Base-by-base conservation (phyloP, 1,140 invertebrate genomes). In the Popillia japonica region DNA sequence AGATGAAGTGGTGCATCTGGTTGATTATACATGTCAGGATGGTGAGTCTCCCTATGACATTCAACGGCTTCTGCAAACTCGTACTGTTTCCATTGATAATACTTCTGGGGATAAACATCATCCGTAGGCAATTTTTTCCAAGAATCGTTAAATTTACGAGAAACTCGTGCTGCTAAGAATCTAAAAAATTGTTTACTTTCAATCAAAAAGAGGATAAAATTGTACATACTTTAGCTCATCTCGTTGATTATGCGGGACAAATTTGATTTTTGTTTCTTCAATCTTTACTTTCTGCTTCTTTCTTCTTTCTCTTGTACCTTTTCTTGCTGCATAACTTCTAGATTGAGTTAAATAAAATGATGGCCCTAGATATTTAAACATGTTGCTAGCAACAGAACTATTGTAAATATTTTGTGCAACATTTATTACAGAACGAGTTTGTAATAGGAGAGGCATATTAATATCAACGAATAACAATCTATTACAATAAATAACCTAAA, bases 11-110 rank as follows among this genome's bases (percentile, higher is more conserved):
- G 82, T 10, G 93, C 90, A 86, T 92, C 88, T 1, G 93, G 92
- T 59, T 87, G 83, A 87, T 96, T 93, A 78, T 91, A 93, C 86
- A 96, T 91, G 42, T 92, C 91, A 0, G 94, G 93, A 85, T 95
- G 92, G 85, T 95, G 92, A 0, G 90, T 92, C 87, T 96, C 93
- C 72, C 92, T 89, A 83, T 95, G 92, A 81, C 88, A 90, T 77
- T 91, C 84, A 7, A 96, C 87, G n/a, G 94, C 94, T 83, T 96
- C 93, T 41, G 87, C 86, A 14, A 95, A 90, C 3, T 90, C 86
- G 87, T 93, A 94, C 0, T 91, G 85, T 80, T 89, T 89, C 89
- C 88, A 90, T 78, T 88, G 87, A 80, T 92, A 92, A 84, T 90
- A 91, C 75, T 87, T 88, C 11, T 87, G 82, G 8, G 90, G 83